Evolutionary conservation across 2,888 invertebrate genomes (phyloP), one percentile per base, ranked within the genome.

Genomic region (Sericinus montela): DNA sequence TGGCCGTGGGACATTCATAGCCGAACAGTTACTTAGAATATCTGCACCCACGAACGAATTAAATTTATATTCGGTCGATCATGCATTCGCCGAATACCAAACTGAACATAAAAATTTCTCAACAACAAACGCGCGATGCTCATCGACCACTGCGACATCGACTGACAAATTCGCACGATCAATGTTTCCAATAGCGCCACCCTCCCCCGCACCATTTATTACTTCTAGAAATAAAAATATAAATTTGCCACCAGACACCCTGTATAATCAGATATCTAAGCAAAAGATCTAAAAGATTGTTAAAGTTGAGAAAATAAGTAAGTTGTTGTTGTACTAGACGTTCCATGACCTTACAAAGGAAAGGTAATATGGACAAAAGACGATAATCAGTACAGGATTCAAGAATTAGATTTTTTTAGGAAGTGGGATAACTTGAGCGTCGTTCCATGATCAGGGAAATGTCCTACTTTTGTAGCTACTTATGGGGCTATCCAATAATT

Each of bases 11-110:
- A n/a, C 19, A n/a, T 37, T 57, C 35, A 53, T 28, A 37, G 57
- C 51, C 23, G 55, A 56, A 50, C 48, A 40, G 48, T 55, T 52
- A 53, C 19, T n/a, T 52, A 52, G 53, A 59, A 56, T 38, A 53
- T 59, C 37, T 48, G 46, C 49, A 59, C 57, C 54, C 57, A 62
- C 13, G 42, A 55, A 42, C 53, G 51, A 55, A 60, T 58, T 38
- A 57, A 56, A 55, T 56, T 51, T n/a, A 47, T 55, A 54, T 57
- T 59, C 9, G 59, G 55, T 13, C 46, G 55, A 35, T 58, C 56
- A 47, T 56, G 29, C 51, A 57, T 30, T 4, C 55, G 53, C 13
- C 57, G 56, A 40, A 60, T 58, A 56, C 40, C 15, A 54, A 38
- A 58, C 8, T 39, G 52, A 29, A 52, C 52, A 46, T 55, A 55